phyloP scores from a whole-genome alignment of 2,888 invertebrate genomes.

The Tenthredo distinguenda region DNA sequence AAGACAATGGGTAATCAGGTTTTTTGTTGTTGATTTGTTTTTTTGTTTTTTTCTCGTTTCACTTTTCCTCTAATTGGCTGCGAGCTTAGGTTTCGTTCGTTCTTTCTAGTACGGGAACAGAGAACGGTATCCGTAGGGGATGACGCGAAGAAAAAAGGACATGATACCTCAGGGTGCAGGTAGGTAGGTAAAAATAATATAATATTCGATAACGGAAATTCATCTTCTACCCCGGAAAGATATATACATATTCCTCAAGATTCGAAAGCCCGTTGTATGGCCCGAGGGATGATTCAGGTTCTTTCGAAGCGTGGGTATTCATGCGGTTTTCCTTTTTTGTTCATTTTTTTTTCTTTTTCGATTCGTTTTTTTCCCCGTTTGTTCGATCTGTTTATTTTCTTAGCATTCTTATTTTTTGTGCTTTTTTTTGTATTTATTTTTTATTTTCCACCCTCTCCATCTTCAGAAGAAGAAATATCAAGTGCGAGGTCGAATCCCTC shows the following conservation, averaged over 20 bases:
- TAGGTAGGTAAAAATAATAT: background rate
- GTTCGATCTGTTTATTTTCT: background rate
- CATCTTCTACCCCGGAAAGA: background rate
- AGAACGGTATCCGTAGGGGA: no score
- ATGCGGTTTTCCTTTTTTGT: background rate
- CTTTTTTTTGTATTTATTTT: background rate
- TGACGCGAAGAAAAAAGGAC: background rate
- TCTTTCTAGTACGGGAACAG: no score
- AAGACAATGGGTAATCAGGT: background rate
- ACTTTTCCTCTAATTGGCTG: no score
- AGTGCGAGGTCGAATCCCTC: background rate
- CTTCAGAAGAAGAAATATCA: background rate
- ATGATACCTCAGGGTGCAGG: background rate
- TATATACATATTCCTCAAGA: background rate
- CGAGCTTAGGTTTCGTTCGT: no score
- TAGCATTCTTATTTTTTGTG: background rate
- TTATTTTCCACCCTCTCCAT: background rate
- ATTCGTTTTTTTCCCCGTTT: background rate
- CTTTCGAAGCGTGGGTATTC: slow-evolving; percentile 7
- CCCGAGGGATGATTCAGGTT: slow-evolving; percentile 14
- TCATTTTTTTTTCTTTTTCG: background rate
- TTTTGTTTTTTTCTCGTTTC: no score
- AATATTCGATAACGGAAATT: background rate
- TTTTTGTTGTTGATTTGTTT: no score
- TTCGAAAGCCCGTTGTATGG: background rate